A percentile compares a stretch with the other conserved stretches of the same genome.
These are phyloP conservation scores for Lithophane socia DNA, from an alignment of 2,888 invertebrate species.

Conservation along the genomic window DNA sequence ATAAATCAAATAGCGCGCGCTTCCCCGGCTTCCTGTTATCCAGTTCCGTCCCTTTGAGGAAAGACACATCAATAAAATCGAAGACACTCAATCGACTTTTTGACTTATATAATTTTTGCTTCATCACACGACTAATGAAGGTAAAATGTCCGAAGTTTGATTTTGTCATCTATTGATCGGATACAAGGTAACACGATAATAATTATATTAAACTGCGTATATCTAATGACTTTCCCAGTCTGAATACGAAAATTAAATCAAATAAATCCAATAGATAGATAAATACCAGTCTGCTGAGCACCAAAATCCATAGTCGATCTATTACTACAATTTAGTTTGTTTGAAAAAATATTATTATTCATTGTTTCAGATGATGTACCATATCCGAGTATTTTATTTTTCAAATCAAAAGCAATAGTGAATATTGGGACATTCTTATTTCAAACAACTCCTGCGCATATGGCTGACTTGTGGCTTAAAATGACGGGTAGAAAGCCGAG, in stretches of 20 bases:
- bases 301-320: no score
- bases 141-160: not conserved
- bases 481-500: constrained; percentile 64
- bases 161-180: not conserved
- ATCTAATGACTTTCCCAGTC: no score
- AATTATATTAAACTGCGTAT: not conserved
- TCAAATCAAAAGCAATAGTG: constrained; percentile 24
- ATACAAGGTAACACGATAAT: not conserved
- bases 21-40: no score
- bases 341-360: not conserved
- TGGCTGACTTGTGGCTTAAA: constrained; percentile 64
- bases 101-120: not conserved
- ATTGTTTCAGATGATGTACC: constrained; percentile 62
- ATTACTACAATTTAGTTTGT: no score
- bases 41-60: no score
- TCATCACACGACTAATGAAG: not conserved
- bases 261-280: no score
- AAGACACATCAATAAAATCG: no score
- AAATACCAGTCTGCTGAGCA: no score
- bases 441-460: constrained; percentile 64
- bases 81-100: not conserved
- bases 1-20: no score
- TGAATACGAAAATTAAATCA: no score
- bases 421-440: constrained; percentile 42
- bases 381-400: constrained; percentile 37